Evolutionary conservation across 2,113 vertebrate species (phyloP).

Genomic region (Peromyscus maniculatus): DNA sequence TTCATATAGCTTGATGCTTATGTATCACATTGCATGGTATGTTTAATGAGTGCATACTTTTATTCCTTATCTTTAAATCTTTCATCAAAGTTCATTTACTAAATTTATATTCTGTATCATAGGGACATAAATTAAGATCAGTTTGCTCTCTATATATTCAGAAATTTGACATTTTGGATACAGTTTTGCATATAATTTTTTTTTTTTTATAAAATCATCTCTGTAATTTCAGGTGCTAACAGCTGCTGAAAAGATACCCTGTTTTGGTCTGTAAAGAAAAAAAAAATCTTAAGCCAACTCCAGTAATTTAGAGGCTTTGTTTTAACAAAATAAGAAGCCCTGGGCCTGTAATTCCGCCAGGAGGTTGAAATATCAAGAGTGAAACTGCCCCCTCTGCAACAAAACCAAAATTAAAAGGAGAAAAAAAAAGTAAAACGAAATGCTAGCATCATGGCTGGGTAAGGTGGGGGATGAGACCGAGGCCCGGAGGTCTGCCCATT

Average conservation of each 20-base stretch:
- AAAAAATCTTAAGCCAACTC: neutral
- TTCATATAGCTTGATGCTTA: slow-evolving; percentile 56
- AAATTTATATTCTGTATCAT: slow-evolving; percentile 61
- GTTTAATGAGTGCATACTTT: slow-evolving; percentile 11
- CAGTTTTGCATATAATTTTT: slow-evolving; percentile 47
- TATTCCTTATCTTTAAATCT: slow-evolving; percentile 59
- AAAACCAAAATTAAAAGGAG: neutral
- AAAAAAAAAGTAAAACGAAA: neutral
- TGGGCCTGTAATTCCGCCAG: neutral
- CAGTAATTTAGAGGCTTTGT: neutral
- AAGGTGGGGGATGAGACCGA: neutral
- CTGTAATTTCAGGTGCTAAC: slow-evolving; percentile 21
- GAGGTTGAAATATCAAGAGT: neutral
- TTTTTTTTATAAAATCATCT: slow-evolving; percentile 40
- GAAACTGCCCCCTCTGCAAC: neutral
- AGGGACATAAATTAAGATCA: slow-evolving; percentile 63
- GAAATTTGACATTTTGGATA: slow-evolving; percentile 70
- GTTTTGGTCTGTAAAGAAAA: slow-evolving; percentile 2
- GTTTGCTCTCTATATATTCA: slow-evolving; percentile 22
- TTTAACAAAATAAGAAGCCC: slow-evolving; percentile 13
- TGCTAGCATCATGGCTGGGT: neutral
- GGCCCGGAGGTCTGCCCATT: neutral
- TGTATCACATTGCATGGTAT: neutral
- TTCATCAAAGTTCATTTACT: slow-evolving; percentile 64
- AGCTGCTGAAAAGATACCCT: neutral